These are phyloP conservation scores for Reticulitermes speratus DNA, from an alignment of 1,140 invertebrate species.

Conservation along the genomic window DNA sequence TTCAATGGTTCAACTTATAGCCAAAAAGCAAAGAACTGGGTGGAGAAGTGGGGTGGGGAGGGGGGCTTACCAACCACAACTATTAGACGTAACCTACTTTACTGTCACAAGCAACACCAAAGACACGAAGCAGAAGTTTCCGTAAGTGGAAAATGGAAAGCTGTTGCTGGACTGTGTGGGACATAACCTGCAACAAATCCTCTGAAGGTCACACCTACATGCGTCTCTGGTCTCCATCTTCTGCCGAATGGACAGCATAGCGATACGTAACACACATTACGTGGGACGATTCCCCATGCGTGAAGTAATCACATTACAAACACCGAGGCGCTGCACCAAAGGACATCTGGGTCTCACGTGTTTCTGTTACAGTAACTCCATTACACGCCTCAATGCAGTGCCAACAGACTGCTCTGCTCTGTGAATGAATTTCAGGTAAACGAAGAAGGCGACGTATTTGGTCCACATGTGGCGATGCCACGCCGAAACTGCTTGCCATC, in stretches of 20 bases:
- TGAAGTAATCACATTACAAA: constrained; percentile 6
- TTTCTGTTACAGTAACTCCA: neutral
- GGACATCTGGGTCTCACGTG: neutral
- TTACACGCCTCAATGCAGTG: neutral
- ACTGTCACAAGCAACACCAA: neutral
- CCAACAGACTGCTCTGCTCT: neutral
- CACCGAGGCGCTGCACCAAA: constrained; percentile 4
- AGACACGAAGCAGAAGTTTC: neutral
- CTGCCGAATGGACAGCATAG: neutral
- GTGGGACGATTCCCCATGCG: neutral
- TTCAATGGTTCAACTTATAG: neutral
- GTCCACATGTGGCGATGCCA: too few species aligned
- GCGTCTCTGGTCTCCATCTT: neutral
- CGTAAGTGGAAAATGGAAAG: constrained; percentile 15
- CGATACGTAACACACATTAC: neutral
- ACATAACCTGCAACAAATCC: constrained; percentile 5
- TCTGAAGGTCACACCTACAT: neutral
- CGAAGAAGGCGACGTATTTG: too few species aligned
- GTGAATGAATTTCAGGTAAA: neutral
- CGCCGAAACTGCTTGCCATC: too few species aligned
- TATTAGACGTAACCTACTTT: neutral
- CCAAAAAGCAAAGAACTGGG: neutral
- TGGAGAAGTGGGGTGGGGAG: neutral
- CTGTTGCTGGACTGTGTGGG: neutral
- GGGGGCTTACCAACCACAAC: neutral